These are phyloP conservation scores for Pristionchus mayeri DNA, from an alignment of 2,888 invertebrate genomes.

Conservation along the genomic window DNA sequence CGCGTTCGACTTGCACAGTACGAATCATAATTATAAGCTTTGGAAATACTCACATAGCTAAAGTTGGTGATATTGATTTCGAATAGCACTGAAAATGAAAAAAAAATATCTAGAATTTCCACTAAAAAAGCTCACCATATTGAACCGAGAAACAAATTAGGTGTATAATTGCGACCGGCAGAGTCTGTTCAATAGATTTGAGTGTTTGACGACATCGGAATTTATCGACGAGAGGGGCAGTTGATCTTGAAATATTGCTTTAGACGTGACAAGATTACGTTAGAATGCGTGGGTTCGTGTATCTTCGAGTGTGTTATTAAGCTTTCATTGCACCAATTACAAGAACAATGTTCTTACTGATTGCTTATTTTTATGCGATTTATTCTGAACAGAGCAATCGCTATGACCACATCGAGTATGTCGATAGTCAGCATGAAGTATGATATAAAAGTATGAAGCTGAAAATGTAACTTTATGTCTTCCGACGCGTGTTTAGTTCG, in stretches of 20 bases:
- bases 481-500: no score
- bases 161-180: background rate
- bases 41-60: no score
- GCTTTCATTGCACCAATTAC: background rate
- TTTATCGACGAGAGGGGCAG: background rate
- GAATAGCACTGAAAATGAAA: background rate
- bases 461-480: no score
- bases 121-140: background rate
- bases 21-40: no score
- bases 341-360: background rate
- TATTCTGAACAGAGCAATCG: background rate
- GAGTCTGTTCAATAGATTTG: background rate
- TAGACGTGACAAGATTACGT: no score
- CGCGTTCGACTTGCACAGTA: no score
- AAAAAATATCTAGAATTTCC: background rate
- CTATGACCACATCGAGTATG: background rate
- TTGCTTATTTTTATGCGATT: background rate
- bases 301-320: no score
- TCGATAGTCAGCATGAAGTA: constrained; percentile 1
- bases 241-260: background rate
- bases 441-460: no score
- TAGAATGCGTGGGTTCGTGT: no score
- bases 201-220: constrained; percentile 26
- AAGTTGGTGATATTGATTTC: background rate
- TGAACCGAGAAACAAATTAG: background rate